A percentile compares a stretch with the other conserved stretches of the same genome.
Evolutionary conservation across 2,888 invertebrate genomes (phyloP).

Genomic region (Kuschelorhynchus macadamiae): DNA sequence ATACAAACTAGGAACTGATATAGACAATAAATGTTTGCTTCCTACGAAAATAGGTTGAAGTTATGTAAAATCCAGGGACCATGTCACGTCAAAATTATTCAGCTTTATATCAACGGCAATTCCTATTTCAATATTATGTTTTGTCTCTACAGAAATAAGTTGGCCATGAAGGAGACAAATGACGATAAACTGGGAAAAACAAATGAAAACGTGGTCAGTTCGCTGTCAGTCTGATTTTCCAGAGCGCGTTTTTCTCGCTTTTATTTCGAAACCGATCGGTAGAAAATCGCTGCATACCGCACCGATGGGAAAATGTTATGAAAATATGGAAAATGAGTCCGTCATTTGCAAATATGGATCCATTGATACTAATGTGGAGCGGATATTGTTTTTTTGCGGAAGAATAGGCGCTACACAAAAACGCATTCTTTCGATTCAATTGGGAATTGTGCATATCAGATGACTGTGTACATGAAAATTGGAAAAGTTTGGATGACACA

Average conservation of each 20-base stretch:
- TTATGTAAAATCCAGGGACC: no score
- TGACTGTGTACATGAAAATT: constrained; percentile 31
- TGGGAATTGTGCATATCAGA: constrained; percentile 46
- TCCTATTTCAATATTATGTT: constrained; percentile 4
- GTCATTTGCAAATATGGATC: constrained; percentile 48
- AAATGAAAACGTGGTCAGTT: constrained; percentile 23
- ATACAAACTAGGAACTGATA: no score
- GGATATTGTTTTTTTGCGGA: constrained; percentile 51
- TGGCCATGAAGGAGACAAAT: neutral
- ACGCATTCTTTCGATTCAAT: constrained; percentile 50
- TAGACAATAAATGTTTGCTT: no score
- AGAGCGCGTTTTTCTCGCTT: constrained; percentile 29
- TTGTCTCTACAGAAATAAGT: neutral
- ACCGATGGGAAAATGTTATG: constrained; percentile 44
- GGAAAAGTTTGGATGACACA: constrained; percentile 41
- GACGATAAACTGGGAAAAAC: constrained; percentile 4
- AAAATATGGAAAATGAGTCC: constrained; percentile 49
- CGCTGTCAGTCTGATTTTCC: constrained; percentile 21
- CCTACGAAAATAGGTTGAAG: no score
- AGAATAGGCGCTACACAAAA: constrained; percentile 50
- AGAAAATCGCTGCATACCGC: constrained; percentile 27
- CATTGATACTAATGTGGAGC: constrained; percentile 48
- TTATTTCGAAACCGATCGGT: constrained; percentile 35
- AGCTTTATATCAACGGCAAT: no score
- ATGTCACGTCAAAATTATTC: no score